These are phyloP conservation scores for Loriculus beryllinus DNA, from an alignment of 2,797 vertebrate species.

Conservation along the genomic window DNA sequence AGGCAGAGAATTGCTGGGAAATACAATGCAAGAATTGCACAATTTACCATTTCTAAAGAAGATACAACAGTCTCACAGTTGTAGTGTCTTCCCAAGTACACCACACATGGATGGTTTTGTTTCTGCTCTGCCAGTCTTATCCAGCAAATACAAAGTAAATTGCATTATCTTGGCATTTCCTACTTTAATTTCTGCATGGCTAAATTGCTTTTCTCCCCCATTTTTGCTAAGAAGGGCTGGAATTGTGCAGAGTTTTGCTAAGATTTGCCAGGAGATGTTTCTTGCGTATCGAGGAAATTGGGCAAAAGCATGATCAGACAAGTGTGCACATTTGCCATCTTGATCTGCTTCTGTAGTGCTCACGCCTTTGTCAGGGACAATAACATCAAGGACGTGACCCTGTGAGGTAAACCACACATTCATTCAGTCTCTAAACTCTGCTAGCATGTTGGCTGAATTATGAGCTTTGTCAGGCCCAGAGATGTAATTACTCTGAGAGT, in stretches of 20 bases:
- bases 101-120: background rate
- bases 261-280: slow-evolving; percentile 15
- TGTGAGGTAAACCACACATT: slow-evolving; percentile 29
- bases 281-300: background rate
- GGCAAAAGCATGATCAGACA: background rate
- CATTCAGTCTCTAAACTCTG: slow-evolving; percentile 22
- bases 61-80: background rate
- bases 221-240: background rate
- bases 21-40: background rate
- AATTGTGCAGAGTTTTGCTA: background rate
- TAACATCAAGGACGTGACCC: slow-evolving; percentile 36
- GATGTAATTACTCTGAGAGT: slow-evolving; percentile 48
- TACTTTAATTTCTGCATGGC: slow-evolving; percentile 48
- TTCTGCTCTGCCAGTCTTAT: slow-evolving; percentile 50
- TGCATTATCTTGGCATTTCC: slow-evolving; percentile 45
- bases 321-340: slow-evolving; percentile 13
- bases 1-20: background rate
- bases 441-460: slow-evolving; percentile 31
- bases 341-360: background rate
- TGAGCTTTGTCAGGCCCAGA: slow-evolving; percentile 32
- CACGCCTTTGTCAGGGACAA: background rate
- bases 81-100: background rate
- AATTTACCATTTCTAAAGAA: background rate
- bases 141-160: background rate
- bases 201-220: slow-evolving; percentile 24